Evolutionary conservation across 2,113 vertebrate genomes (phyloP).

Genomic region (Polypterus bichir): DNA sequence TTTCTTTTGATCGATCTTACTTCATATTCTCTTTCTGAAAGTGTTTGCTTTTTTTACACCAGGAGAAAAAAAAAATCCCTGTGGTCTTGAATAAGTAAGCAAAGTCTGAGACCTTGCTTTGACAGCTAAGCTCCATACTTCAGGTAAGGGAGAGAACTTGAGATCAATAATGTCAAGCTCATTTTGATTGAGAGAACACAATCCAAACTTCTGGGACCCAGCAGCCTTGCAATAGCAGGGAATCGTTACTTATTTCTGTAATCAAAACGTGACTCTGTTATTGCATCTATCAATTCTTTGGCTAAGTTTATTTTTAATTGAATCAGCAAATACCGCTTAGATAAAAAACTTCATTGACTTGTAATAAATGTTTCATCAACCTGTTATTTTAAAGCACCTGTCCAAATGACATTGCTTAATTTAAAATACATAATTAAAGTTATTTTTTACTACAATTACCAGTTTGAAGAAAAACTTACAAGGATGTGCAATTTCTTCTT

Average conservation of each 20-base stretch:
- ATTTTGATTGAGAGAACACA: constrained; percentile 4
- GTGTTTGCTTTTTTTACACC: neutral
- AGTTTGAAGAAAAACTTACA: too few relatives aligned
- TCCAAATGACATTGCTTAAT: too few relatives aligned
- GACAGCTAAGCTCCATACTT: constrained; percentile 8
- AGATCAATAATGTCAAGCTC: constrained; percentile 9
- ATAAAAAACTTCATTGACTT: too few relatives aligned
- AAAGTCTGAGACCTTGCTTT: constrained; percentile 1
- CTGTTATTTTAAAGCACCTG: too few relatives aligned
- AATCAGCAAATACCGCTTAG: too few relatives aligned
- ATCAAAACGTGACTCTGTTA: neutral
- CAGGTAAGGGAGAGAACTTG: constrained; percentile 8
- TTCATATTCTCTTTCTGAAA: constrained; percentile 12
- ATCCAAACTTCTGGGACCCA: constrained; percentile 21
- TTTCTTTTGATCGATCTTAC: constrained; percentile 18
- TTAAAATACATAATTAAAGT: too few relatives aligned
- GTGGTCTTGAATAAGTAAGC: constrained; percentile 2
- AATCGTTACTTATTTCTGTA: neutral
- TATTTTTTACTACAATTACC: too few relatives aligned
- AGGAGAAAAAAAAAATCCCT: constrained; percentile 6
- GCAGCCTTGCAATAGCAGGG: neutral
- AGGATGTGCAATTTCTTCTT: too few relatives aligned
- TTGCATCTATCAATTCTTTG: too few relatives aligned
- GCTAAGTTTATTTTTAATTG: too few relatives aligned
- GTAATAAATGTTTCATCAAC: too few relatives aligned